Evolutionary conservation across 92 coral and sea anemone species (phyloP).

Genomic region (Paramuricea clavata): DNA sequence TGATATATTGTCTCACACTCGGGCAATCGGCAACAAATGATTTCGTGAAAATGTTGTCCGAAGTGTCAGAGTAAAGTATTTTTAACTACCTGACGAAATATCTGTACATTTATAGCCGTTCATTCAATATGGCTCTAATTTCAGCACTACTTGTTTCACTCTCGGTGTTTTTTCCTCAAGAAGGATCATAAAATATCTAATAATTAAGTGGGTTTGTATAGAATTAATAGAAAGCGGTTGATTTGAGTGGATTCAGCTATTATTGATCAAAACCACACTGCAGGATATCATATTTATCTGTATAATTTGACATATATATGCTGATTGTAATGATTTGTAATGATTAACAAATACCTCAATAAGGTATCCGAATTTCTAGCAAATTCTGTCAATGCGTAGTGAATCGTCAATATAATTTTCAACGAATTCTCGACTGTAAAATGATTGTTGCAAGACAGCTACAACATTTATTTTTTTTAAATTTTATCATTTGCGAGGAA

Average conservation of each 20-base stretch:
- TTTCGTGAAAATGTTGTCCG: background rate
- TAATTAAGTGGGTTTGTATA: background rate
- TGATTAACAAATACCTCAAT: background rate
- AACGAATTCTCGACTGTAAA: background rate
- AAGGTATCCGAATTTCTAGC: background rate
- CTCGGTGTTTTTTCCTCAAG: background rate
- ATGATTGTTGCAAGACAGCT: background rate
- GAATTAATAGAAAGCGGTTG: constrained; percentile 17
- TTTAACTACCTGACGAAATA: constrained; percentile 6
- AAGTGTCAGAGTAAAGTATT: background rate
- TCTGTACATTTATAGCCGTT: background rate
- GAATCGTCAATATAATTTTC: background rate
- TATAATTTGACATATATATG: constrained; percentile 15
- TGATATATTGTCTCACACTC: background rate
- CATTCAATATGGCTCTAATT: no score
- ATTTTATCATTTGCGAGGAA: background rate
- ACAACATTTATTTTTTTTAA: background rate
- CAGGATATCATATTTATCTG: constrained; percentile 8
- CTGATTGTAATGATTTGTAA: constrained; percentile 12
- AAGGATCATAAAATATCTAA: no score
- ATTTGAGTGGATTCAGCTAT: constrained; percentile 5
- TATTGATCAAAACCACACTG: constrained; percentile 10
- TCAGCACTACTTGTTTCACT: no score
- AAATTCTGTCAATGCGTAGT: background rate
- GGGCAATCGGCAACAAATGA: background rate